Conservation (phyloP, 2,797 vertebrate genomes). For the Mustela erminea region DNA sequence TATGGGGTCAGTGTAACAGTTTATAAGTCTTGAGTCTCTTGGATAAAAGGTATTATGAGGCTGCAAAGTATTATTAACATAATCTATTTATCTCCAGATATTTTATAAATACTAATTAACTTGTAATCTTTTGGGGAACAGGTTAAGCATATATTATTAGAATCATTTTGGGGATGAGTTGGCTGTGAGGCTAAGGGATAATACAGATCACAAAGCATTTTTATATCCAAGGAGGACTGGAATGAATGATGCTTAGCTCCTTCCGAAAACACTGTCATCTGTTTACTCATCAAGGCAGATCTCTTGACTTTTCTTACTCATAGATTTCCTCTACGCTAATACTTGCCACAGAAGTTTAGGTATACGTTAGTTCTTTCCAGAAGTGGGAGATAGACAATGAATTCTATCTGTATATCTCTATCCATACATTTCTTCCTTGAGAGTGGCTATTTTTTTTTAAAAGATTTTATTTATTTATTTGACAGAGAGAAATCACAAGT, state of each 20-base stretch:
- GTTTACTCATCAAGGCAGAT: neutral
- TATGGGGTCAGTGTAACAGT: neutral
- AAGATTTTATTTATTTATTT: too few relatives aligned
- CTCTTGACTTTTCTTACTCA: neutral
- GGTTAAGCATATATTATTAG: constrained; percentile 69
- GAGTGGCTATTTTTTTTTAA: constrained; percentile 21
- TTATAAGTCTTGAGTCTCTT: constrained; percentile 44
- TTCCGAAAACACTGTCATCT: neutral
- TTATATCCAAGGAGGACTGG: neutral
- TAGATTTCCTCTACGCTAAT: constrained; percentile 34
- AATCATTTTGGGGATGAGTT: constrained; percentile 58
- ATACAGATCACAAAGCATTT: constrained; percentile 57
- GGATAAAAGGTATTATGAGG: constrained; percentile 59
- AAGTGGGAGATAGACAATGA: neutral
- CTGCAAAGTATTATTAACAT: constrained; percentile 74
- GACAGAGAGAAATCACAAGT: too few relatives aligned
- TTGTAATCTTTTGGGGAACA: constrained; percentile 59
- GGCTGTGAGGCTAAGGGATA: neutral
- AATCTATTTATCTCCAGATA: constrained; percentile 67
- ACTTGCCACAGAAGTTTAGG: neutral
- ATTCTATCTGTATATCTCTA: neutral
- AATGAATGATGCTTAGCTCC: neutral
- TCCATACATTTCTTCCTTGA: neutral
- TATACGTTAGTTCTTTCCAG: neutral
- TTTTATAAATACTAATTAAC: constrained; percentile 75